These are phyloP conservation scores for Drosophila recens DNA, from an alignment of 2,888 invertebrate genomes.

Conservation along the genomic window DNA sequence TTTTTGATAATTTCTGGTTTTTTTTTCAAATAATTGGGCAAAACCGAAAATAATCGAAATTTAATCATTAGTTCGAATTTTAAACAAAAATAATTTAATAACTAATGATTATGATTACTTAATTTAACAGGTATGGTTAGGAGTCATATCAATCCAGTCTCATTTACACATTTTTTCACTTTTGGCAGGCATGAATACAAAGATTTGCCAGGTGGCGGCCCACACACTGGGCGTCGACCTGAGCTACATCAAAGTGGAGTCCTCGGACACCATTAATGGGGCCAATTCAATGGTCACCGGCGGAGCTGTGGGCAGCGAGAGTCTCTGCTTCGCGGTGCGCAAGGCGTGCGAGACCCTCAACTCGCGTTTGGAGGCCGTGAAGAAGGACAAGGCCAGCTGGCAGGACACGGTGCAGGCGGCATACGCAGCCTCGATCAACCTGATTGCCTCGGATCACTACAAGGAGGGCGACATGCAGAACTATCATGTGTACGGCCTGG, in stretches of 20 bases:
- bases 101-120: no score
- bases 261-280: slow-evolving; percentile 88
- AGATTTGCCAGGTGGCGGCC: slow-evolving; percentile 91
- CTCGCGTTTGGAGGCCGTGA: slow-evolving; percentile 87
- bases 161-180: no score
- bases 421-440: slow-evolving; percentile 84
- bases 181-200: slow-evolving; percentile 86
- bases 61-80: no score
- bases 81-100: no score
- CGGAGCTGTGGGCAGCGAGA: slow-evolving; percentile 90
- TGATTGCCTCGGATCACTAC: slow-evolving; percentile 88
- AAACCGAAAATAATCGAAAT: no score
- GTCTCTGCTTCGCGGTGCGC: slow-evolving; percentile 87
- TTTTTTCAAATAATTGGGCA: no score
- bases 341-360: slow-evolving; percentile 89
- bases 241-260: slow-evolving; percentile 87
- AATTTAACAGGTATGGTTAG: no score
- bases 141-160: slow-evolving; percentile 61
- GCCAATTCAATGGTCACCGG: slow-evolving; percentile 90
- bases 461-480: slow-evolving; percentile 86
- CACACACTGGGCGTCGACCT: slow-evolving; percentile 89
- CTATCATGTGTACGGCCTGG: slow-evolving; percentile 89
- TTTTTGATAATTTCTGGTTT: no score
- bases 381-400: slow-evolving; percentile 86
- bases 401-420: slow-evolving; percentile 81